Conservation (phyloP, 2,113 vertebrate genomes). For the Chaetodon trifascialis region DNA sequence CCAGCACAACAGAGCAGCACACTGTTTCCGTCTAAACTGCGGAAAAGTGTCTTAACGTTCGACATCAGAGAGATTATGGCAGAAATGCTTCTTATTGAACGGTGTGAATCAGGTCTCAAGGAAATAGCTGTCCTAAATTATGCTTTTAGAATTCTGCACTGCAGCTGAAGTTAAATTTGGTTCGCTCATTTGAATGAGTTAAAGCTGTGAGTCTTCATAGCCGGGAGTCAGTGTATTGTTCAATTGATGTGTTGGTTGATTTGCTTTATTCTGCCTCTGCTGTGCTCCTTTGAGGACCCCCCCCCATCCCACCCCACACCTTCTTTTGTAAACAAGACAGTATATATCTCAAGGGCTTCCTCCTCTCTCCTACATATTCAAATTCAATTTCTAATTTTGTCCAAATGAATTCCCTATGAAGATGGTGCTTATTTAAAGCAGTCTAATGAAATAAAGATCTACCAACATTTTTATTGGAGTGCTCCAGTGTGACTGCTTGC, state of each 20-base stretch:
- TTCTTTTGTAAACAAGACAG: constrained; percentile 63
- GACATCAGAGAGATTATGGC: constrained; percentile 39
- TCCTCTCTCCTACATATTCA: constrained; percentile 71
- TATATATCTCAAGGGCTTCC: constrained; percentile 67
- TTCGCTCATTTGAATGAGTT: constrained; percentile 66
- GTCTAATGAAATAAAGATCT: constrained; percentile 76
- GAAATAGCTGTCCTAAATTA: constrained; percentile 64
- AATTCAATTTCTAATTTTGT: constrained; percentile 75
- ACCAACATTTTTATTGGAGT: constrained; percentile 58
- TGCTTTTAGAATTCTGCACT: constrained; percentile 72
- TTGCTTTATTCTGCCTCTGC: constrained; percentile 61
- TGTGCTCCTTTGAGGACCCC: constrained; percentile 49
- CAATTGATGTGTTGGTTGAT: constrained; percentile 56
- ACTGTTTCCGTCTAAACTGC: constrained; percentile 46
- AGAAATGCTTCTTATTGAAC: constrained; percentile 57
- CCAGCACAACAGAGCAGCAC: constrained; percentile 42
- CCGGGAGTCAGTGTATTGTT: constrained; percentile 55
- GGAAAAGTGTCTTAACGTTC: constrained; percentile 46
- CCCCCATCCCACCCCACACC: constrained; percentile 9
- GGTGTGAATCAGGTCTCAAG: constrained; percentile 56
- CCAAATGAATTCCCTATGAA: constrained; percentile 72
- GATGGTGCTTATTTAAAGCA: constrained; percentile 61
- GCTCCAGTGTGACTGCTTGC: constrained; percentile 57
- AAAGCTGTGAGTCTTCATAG: constrained; percentile 35
- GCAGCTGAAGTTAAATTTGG: constrained; percentile 72